Conservation (phyloP, 1,140 invertebrate genomes). For the Drosophila ogumai region DNA sequence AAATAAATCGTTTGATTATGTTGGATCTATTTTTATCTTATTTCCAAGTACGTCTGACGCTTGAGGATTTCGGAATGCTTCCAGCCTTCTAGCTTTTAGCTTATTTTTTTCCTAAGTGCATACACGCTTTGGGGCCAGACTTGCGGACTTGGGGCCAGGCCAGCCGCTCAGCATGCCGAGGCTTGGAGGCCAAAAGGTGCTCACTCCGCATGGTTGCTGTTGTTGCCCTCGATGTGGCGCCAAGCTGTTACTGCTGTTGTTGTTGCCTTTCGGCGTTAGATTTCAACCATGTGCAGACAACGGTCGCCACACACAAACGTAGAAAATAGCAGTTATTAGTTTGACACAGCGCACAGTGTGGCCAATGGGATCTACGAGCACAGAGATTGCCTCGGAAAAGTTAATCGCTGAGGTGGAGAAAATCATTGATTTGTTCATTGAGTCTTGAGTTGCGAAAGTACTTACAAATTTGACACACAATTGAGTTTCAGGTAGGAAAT, state of each 20-base stretch:
- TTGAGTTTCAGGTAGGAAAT: not conserved
- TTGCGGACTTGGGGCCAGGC: constrained; percentile 58
- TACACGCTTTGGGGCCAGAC: constrained; percentile 51
- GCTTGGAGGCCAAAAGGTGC: constrained; percentile 76
- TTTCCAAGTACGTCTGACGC: not conserved
- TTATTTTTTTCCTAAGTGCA: constrained; percentile 7
- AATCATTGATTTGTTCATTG: constrained; percentile 19
- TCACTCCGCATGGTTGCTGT: constrained; percentile 32
- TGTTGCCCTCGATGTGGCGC: constrained; percentile 59
- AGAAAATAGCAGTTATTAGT: constrained; percentile 66
- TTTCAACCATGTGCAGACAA: constrained; percentile 76
- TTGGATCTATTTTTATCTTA: fast-evolving
- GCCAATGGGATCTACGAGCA: constrained; percentile 2
- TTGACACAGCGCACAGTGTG: constrained; percentile 54
- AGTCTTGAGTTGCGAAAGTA: constrained; percentile 8
- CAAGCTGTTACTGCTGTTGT: constrained; percentile 63
- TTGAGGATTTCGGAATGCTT: not conserved
- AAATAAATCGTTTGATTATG: not conserved
- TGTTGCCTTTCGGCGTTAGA: constrained; percentile 66
- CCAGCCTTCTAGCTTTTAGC: too few species aligned
- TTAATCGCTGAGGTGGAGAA: constrained; percentile 23
- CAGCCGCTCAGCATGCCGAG: constrained; percentile 76
- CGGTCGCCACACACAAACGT: constrained; percentile 57
- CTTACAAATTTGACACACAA: constrained; percentile 12
- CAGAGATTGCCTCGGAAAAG: not conserved